A percentile compares a stretch with the other conserved stretches of the same genome.
These are phyloP conservation scores for Machimus rusticus DNA, from an alignment of 2,888 invertebrate species.

Conservation along the genomic window DNA sequence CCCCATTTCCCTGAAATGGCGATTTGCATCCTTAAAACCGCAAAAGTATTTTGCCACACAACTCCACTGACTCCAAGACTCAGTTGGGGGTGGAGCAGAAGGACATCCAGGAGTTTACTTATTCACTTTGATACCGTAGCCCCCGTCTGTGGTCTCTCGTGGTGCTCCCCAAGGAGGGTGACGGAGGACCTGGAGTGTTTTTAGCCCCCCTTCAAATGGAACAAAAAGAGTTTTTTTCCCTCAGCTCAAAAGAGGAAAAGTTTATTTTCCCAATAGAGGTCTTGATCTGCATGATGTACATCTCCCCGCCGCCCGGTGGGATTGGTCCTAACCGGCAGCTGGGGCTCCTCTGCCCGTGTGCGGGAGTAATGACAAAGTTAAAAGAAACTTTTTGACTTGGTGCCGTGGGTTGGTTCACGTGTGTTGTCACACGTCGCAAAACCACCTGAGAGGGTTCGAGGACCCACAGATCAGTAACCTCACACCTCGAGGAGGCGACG, in stretches of 20 bases:
- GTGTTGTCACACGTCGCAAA: background rate
- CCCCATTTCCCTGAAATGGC: conserved; percentile 2
- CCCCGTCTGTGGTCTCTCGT: background rate
- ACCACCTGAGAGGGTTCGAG: background rate
- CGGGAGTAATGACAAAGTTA: background rate
- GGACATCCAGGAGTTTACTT: background rate
- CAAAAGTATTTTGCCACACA: background rate
- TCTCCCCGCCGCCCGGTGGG: background rate
- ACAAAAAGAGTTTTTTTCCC: background rate
- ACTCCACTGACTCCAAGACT: background rate
- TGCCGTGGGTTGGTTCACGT: background rate
- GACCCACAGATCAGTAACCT: background rate
- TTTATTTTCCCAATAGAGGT: conserved; percentile 22
- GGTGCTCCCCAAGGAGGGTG: background rate
- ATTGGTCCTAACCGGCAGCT: background rate
- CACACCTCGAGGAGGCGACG: background rate
- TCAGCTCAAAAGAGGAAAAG: conserved; percentile 1
- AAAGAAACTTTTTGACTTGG: background rate
- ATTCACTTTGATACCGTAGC: conserved; percentile 2
- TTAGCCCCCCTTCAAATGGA: background rate
- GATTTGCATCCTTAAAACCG: conserved; percentile 26
- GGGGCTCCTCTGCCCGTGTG: background rate
- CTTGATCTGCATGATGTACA: conserved; percentile 18
- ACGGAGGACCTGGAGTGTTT: background rate
- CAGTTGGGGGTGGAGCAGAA: background rate